Evolutionary conservation across 2,113 vertebrate species (phyloP).

Genomic region (Desmodus rotundus): DNA sequence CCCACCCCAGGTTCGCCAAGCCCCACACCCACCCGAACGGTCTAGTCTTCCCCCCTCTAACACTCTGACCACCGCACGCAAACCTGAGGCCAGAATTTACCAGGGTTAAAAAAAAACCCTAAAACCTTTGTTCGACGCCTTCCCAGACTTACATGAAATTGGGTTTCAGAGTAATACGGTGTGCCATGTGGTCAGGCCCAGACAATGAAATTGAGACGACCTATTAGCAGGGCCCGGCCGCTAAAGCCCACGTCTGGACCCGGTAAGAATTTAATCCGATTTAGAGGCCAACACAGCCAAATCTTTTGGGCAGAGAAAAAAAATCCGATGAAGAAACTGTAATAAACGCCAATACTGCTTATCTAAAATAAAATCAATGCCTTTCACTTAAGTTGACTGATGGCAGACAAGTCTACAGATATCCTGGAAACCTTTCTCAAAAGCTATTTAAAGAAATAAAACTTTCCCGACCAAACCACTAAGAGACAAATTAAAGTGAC

Average conservation of each 20-base stretch:
- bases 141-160: background rate
- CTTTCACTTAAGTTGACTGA: background rate
- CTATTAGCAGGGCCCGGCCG: slow-evolving; percentile 85
- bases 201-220: slow-evolving; percentile 82
- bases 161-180: slow-evolving; percentile 62
- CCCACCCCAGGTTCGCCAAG: background rate
- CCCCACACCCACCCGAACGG: background rate
- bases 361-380: background rate
- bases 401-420: background rate
- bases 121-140: background rate
- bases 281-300: slow-evolving; percentile 79
- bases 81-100: background rate
- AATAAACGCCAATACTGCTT: background rate
- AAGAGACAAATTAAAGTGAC: background rate
- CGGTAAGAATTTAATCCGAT: slow-evolving; percentile 88
- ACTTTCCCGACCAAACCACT: background rate
- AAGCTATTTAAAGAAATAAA: background rate
- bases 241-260: slow-evolving; percentile 80
- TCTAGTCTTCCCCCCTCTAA: background rate
- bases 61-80: background rate
- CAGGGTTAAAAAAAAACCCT: background rate
- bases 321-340: slow-evolving; percentile 22
- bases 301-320: slow-evolving; percentile 51
- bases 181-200: slow-evolving; percentile 80
- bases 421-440: background rate